A percentile compares a stretch with the other conserved stretches of the same genome.
phyloP scores from a whole-genome alignment of 2,113 vertebrate species.

The Zosterops lateralis region DNA sequence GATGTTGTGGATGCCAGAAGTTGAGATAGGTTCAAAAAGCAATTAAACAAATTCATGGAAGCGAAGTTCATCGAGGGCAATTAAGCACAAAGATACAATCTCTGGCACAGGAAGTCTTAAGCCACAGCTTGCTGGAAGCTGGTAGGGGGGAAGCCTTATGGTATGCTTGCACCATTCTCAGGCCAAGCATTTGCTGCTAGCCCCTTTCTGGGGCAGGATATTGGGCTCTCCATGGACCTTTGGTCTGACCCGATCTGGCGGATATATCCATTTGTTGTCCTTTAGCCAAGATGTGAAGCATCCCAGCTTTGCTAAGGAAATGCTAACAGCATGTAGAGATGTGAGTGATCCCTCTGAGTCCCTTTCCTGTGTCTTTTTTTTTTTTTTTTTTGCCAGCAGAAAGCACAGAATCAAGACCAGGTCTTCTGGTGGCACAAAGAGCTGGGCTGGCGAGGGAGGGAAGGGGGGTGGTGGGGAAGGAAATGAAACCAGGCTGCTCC shows the following conservation, averaged over 20 bases:
- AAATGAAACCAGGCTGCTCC: neutral
- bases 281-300: neutral
- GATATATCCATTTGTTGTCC: neutral
- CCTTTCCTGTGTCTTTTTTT: neutral
- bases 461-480: neutral
- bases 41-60: constrained; percentile 67
- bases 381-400: neutral
- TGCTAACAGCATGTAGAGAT: neutral
- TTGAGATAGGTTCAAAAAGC: constrained; percentile 57
- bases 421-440: neutral
- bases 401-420: neutral
- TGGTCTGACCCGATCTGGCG: neutral
- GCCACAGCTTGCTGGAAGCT: constrained; percentile 54
- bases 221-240: neutral
- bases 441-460: neutral
- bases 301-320: neutral
- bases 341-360: neutral
- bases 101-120: constrained; percentile 63
- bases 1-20: constrained; percentile 67
- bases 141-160: constrained; percentile 27
- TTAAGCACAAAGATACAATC: constrained; percentile 62
- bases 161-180: neutral
- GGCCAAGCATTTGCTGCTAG: neutral
- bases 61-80: constrained; percentile 62
- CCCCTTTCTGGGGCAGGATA: neutral